Base-by-base conservation (phyloP, 2,888 invertebrate genomes). In the Dyspetes luteomarginatus region DNA sequence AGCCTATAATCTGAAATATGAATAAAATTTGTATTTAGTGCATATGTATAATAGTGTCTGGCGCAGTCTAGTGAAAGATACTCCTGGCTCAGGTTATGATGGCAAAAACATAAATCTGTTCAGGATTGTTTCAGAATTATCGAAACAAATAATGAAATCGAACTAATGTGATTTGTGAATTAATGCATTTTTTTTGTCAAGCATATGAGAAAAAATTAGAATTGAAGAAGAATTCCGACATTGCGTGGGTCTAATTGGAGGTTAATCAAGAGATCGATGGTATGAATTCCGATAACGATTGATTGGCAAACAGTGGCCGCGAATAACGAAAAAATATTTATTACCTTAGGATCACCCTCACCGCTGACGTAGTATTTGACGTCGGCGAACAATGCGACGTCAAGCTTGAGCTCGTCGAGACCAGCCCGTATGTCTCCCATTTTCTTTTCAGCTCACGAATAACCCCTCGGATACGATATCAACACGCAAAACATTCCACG, bases 331-430 rank as follows among this genome's bases (percentile, higher is more conserved):
- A 72, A 15, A 64, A 64, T 58, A 72, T 60, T 48, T 22, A n/a
- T 72, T 84, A 91, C 92, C 89, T 92, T 92, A 36, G 91, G 88
- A 84, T 92, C 92, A 62, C 87, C 90, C 82, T 96, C 96, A 85
- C 97, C 97, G 90, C 96, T 96, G 88, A 96, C 93, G 93, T 95
- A 97, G 93, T 95, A 97, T 91, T 96, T 96, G 87, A 97, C 95
- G 93, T 96, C 95, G 92, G 96, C 95, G 92, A 97, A 97, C 87
- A 97, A 93, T 88, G 94, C 93, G 89, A 94, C 94, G 74, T 92
- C 91, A 67, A 93, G 88, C 81, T 93, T 92, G 78, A 93, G 86
- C 83, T 92, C 92, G 78, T 92, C 90, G 76, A 93, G 88, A 78
- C 93, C 92, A 82, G 92, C 92, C 76, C 90, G 90, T 86, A 93